These are phyloP conservation scores for Drosophila kambysellisi DNA, from an alignment of 2,888 invertebrate species.

Conservation along the genomic window DNA sequence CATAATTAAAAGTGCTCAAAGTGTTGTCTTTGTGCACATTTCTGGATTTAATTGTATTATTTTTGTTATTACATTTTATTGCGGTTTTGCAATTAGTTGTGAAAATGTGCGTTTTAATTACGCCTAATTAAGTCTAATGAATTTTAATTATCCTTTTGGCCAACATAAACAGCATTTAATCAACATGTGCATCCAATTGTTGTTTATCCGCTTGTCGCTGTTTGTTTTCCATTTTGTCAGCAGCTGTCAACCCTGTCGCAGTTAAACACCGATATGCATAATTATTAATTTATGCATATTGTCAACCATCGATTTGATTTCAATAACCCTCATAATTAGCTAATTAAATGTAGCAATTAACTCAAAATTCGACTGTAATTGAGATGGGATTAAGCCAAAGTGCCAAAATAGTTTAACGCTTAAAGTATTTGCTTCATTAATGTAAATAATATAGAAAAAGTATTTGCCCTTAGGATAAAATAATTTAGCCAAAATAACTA, in stretches of 20 bases:
- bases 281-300: slow-evolving; percentile 44
- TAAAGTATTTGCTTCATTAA: not conserved
- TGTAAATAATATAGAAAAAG: too few relatives aligned
- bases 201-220: slow-evolving; percentile 21
- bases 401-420: not conserved
- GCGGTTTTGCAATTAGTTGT: slow-evolving; percentile 65
- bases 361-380: slow-evolving; percentile 23
- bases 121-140: slow-evolving; percentile 72
- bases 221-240: slow-evolving; percentile 37
- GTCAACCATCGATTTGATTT: not conserved
- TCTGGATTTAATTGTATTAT: not conserved
- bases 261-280: slow-evolving; percentile 34
- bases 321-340: slow-evolving; percentile 24
- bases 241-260: slow-evolving; percentile 54
- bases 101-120: slow-evolving; percentile 74
- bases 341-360: slow-evolving; percentile 48
- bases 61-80: slow-evolving; percentile 6
- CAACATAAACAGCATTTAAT: slow-evolving; percentile 59
- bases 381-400: slow-evolving; percentile 30
- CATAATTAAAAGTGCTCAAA: slow-evolving; percentile 40
- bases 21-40: slow-evolving; percentile 16
- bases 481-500: not conserved
- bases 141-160: slow-evolving; percentile 63
- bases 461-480: not conserved
- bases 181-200: slow-evolving; percentile 46